Percentiles rank a stretch among this genome's conserved stretches.
phyloP scores from a whole-genome alignment of 2,113 vertebrate species.

The Carassius gibelio region DNA sequence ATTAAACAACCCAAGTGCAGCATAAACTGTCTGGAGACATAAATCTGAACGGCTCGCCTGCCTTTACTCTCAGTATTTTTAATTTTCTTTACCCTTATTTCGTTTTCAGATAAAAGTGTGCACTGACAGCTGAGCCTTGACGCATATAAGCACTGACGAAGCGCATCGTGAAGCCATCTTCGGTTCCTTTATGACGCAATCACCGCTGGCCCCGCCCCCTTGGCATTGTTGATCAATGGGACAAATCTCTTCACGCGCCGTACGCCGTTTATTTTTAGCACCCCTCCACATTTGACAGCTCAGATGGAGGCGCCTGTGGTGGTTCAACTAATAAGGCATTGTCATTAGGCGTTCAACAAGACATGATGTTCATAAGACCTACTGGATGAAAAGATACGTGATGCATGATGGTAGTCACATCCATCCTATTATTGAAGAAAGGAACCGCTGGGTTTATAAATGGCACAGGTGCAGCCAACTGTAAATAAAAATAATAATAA shows the following conservation, averaged over 20 bases:
- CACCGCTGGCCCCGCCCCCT: slow-evolving; percentile 59
- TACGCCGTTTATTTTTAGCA: slow-evolving; percentile 63
- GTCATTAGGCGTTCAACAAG: slow-evolving; percentile 25
- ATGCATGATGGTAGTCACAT: background rate
- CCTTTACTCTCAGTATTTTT: slow-evolving; percentile 3
- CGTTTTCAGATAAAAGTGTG: slow-evolving; percentile 52
- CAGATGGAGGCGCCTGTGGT: slow-evolving; percentile 30
- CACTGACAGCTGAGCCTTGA: slow-evolving; percentile 67
- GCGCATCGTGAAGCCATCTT: slow-evolving; percentile 62
- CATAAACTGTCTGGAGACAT: slow-evolving; percentile 38
- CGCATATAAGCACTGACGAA: slow-evolving; percentile 67
- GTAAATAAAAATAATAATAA: too few relatives aligned
- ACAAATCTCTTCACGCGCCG: slow-evolving; percentile 47
- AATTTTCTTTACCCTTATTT: slow-evolving; percentile 47
- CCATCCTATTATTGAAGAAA: background rate
- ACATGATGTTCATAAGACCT: background rate
- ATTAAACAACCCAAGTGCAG: slow-evolving; percentile 34
- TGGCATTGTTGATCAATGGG: slow-evolving; percentile 69
- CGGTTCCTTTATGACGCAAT: slow-evolving; percentile 67
- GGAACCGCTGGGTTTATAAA: background rate
- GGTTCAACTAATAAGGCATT: slow-evolving; percentile 1
- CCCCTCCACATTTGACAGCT: slow-evolving; percentile 39
- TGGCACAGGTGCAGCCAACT: background rate
- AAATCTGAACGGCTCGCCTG: slow-evolving; percentile 35
- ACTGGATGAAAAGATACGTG: background rate